Conservation (phyloP, 2,888 invertebrate species). For the Xestoiulus laeticollis region DNA sequence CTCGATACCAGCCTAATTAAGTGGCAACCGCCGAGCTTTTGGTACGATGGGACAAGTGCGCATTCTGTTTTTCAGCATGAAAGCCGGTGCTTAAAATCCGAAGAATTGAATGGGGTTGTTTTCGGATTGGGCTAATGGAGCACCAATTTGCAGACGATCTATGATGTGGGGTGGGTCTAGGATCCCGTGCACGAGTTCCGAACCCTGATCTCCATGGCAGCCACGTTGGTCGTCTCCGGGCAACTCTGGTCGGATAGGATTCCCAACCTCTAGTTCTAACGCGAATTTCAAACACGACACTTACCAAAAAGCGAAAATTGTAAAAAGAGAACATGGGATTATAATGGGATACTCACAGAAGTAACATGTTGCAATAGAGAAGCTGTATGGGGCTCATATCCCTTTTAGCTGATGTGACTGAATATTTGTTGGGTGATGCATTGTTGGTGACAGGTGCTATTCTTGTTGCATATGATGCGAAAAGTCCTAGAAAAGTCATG, state of each 20-base stretch:
- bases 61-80: neutral
- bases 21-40: neutral
- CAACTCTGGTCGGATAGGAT: neutral
- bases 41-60: neutral
- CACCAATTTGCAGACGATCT: slow-evolving; percentile 32
- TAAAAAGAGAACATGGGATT: too few species aligned
- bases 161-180: neutral
- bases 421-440: too few species aligned
- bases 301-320: too few species aligned
- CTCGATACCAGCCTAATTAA: neutral
- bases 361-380: too few species aligned
- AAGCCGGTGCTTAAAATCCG: neutral
- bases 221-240: neutral
- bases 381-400: too few species aligned
- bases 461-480: too few species aligned
- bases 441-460: too few species aligned
- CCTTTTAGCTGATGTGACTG: too few species aligned
- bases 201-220: neutral
- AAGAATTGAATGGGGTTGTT: slow-evolving; percentile 27
- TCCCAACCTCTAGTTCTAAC: too few species aligned
- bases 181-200: neutral
- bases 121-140: slow-evolving; percentile 48
- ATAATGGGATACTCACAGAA: too few species aligned
- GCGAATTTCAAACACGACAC: too few species aligned
- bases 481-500: too few species aligned